These are phyloP conservation scores for Zingel zingel DNA, from an alignment of 2,113 vertebrate species.

Conservation along the genomic window DNA sequence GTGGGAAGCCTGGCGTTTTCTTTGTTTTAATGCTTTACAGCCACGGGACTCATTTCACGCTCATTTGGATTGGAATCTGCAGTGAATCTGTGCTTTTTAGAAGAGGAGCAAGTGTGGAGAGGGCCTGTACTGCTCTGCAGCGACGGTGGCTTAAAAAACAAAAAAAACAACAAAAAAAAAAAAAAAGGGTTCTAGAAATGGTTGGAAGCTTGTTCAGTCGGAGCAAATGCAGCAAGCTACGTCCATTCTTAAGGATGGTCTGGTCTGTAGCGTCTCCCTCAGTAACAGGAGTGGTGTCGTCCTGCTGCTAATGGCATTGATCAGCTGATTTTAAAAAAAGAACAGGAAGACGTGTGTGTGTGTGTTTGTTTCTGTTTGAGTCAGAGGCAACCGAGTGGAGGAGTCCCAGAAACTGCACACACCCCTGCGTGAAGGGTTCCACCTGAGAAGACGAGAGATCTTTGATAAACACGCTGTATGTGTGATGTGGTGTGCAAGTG, in stretches of 20 bases:
- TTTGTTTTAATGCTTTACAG: background rate
- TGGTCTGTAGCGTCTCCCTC: background rate
- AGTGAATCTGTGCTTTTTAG: constrained; percentile 18
- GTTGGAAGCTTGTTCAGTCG: background rate
- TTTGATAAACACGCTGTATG: background rate
- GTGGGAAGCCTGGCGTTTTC: background rate
- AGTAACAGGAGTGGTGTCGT: background rate
- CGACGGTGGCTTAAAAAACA: too few relatives aligned
- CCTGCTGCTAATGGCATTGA: background rate
- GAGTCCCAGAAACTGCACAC: background rate
- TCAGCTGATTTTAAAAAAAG: background rate
- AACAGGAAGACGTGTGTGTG: background rate
- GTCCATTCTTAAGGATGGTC: background rate
- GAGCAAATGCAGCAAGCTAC: background rate
- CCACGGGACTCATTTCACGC: constrained; percentile 1
- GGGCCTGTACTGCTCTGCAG: background rate
- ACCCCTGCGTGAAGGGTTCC: background rate
- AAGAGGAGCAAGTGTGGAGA: too few relatives aligned
- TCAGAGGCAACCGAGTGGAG: background rate
- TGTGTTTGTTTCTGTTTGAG: background rate
- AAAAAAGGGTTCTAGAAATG: too few relatives aligned
- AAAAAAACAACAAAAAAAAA: too few relatives aligned
- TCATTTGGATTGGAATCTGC: background rate
- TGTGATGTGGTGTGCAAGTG: background rate
- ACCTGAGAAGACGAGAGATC: background rate